Conservation (phyloP, 2,888 invertebrate species). For the Brachypterus glaber region DNA sequence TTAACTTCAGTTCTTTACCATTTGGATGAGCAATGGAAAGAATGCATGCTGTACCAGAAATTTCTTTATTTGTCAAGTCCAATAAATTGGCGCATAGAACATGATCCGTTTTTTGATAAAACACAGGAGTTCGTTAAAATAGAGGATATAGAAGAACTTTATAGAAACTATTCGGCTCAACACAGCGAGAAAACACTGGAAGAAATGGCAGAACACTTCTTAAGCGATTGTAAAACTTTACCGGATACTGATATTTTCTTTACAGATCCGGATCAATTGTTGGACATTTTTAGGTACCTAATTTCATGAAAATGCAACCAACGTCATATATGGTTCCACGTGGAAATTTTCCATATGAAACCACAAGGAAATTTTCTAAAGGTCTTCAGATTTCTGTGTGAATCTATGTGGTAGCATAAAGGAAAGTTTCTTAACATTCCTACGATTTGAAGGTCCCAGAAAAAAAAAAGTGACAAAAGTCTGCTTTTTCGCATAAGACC, state of each 20-base stretch:
- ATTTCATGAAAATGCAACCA: no score
- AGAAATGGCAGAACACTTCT: constrained; percentile 42
- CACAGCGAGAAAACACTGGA: constrained; percentile 31
- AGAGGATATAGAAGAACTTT: constrained; percentile 23
- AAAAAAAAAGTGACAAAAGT: no score
- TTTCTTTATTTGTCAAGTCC: constrained; percentile 61
- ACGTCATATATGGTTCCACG: no score
- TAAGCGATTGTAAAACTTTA: constrained; percentile 37
- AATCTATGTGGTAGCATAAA: no score
- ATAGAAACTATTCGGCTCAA: constrained; percentile 29
- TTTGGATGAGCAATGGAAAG: constrained; percentile 53
- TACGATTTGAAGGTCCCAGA: no score
- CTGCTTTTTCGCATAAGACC: no score
- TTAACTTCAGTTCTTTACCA: constrained; percentile 44
- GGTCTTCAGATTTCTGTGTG: no score
- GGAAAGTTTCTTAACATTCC: no score
- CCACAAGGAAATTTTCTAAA: no score
- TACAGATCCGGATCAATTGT: constrained; percentile 45
- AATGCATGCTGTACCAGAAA: constrained; percentile 55
- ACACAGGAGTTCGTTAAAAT: constrained; percentile 8
- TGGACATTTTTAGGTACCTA: constrained; percentile 50
- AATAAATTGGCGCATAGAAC: constrained; percentile 47
- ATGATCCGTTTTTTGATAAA: constrained; percentile 34
- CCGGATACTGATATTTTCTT: constrained; percentile 48
- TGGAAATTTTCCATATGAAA: no score